Percentiles rank a stretch among this genome's conserved stretches.
These are phyloP conservation scores for Agonum fuliginosum DNA, from an alignment of 2,888 invertebrate genomes.

Conservation along the genomic window DNA sequence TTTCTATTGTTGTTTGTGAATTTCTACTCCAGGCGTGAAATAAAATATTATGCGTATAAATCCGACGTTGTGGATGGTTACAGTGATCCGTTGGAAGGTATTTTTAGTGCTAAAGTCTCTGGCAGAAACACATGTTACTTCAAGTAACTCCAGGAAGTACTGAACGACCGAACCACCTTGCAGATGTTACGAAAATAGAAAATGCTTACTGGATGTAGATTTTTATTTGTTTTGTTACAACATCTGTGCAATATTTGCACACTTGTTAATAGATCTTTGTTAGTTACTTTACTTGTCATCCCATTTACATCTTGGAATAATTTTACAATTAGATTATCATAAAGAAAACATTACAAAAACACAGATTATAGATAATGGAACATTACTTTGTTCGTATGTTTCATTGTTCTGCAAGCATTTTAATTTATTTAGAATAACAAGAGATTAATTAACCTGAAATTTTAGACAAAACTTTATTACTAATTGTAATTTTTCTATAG, in stretches of 20 bases:
- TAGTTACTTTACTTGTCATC: not conserved
- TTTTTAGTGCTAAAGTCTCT: not conserved
- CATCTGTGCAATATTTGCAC: conserved; percentile 18
- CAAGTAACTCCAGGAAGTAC: conserved; percentile 25
- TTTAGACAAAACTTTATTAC: too few relatives aligned
- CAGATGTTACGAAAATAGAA: conserved; percentile 37
- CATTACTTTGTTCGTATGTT: too few relatives aligned
- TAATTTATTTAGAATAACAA: too few relatives aligned
- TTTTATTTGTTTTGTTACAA: conserved; percentile 16
- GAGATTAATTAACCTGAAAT: too few relatives aligned
- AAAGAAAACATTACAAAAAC: not conserved
- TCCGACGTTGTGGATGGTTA: not conserved
- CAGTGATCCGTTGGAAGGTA: not conserved
- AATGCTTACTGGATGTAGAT: not conserved
- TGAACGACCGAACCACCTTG: conserved; percentile 35
- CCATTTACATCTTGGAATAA: conserved; percentile 5
- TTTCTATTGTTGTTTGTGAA: conserved; percentile 5
- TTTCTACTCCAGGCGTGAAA: conserved; percentile 2
- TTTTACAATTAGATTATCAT: not conserved
- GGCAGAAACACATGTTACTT: conserved; percentile 25
- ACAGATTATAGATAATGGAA: too few relatives aligned
- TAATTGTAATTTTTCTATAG: too few relatives aligned
- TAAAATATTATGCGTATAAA: not conserved
- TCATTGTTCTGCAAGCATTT: too few relatives aligned
- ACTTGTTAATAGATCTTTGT: conserved; percentile 12